Conservation (phyloP, 2,797 vertebrate species). For the Urophycis tenuis region DNA sequence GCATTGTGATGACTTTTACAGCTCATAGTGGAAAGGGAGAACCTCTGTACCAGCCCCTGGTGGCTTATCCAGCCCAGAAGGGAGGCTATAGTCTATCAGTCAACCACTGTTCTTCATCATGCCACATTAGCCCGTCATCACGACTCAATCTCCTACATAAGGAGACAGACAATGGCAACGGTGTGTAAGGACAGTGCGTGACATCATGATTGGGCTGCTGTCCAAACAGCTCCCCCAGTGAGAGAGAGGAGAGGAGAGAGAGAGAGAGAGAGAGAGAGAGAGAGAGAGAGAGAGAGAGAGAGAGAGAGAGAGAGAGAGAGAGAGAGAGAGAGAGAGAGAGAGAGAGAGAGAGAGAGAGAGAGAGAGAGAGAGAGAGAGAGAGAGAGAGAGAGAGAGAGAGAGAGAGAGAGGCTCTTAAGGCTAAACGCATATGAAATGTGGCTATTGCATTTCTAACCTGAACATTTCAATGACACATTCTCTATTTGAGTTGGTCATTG, state of each 20-base stretch:
- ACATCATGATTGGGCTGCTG: constrained; percentile 44
- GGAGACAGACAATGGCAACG: constrained; percentile 18
- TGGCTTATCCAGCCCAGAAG: constrained; percentile 25
- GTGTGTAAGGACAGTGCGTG: constrained; percentile 32
- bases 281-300: too few species aligned
- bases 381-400: not conserved
- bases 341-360: too few species aligned
- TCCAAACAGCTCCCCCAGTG: constrained; percentile 7
- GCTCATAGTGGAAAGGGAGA: not conserved
- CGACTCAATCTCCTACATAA: constrained; percentile 13
- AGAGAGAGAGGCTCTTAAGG: not conserved
- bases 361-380: not conserved
- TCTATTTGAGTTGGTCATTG: not conserved
- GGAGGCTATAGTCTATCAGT: constrained; percentile 26
- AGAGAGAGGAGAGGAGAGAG: too few species aligned
- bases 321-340: too few species aligned
- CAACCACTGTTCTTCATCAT: constrained; percentile 24
- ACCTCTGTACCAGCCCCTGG: constrained; percentile 30
- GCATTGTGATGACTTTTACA: not conserved
- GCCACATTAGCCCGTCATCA: constrained; percentile 26
- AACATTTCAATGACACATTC: not conserved
- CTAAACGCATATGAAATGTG: not conserved
- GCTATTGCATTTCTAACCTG: not conserved
- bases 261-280: too few species aligned
- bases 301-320: too few species aligned